Evolutionary conservation across 2,797 vertebrate species (phyloP).

Genomic region (Gorsachius magnificus): DNA sequence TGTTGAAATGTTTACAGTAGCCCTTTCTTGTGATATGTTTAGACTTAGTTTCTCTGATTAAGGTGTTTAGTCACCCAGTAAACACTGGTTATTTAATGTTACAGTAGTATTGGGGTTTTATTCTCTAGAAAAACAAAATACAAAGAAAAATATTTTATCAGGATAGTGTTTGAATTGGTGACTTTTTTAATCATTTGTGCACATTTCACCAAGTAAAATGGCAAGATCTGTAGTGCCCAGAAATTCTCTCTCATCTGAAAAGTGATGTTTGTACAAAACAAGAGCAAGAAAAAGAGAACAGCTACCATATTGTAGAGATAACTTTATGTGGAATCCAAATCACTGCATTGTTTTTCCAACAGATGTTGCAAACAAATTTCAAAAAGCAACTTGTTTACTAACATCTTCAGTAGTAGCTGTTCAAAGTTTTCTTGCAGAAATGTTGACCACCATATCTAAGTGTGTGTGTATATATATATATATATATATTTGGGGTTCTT

Average conservation of each 20-base stretch:
- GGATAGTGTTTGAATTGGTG: not conserved
- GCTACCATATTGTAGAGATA: not conserved
- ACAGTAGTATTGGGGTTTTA: not conserved
- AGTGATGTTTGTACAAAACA: not conserved
- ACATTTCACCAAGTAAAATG: not conserved
- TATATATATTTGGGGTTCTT: not conserved
- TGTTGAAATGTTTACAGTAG: slow-evolving; percentile 40
- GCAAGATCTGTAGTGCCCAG: not conserved
- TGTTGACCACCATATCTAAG: not conserved
- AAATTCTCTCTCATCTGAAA: not conserved
- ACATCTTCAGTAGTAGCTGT: not conserved
- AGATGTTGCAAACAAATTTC: not conserved
- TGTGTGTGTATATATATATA: not conserved
- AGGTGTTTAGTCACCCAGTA: not conserved
- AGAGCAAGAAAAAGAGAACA: not conserved
- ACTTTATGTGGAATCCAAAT: not conserved
- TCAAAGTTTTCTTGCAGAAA: not conserved
- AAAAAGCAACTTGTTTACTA: not conserved
- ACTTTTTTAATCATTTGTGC: not conserved
- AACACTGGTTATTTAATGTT: not conserved
- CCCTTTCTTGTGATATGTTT: slow-evolving; percentile 29
- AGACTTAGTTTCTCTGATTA: slow-evolving; percentile 29
- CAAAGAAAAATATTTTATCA: not conserved
- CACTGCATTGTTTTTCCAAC: not conserved
- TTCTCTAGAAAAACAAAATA: not conserved